Evolutionary conservation across 2,113 vertebrate species (phyloP), one percentile per base, ranked within the genome.

Genomic region (Parotia lawesii): DNA sequence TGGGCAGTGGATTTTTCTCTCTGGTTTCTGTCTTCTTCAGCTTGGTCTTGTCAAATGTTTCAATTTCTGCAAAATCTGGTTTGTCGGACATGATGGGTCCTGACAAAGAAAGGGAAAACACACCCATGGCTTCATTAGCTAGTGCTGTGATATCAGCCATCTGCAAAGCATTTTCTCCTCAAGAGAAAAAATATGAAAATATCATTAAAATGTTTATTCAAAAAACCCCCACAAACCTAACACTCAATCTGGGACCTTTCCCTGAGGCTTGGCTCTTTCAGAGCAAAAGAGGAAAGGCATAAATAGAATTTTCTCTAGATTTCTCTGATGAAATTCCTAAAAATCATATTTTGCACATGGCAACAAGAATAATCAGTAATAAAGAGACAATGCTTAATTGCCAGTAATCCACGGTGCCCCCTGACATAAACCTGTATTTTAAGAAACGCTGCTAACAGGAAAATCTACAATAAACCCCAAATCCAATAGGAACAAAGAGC

Each of bases 11-110:
- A 91, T 99, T 99, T 97, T 98, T 98, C 78, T 98, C 98, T 98
- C 98, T 98, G 76, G 98, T 99, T 97, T 99, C 98, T 17, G 98
- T 98, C 97, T 99, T 99, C 97, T 99, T 99, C 97, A 98, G 98
- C 97, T 99, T 99, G 95, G 98, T 97, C 98, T 98, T 99, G 97
- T 99, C 98, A 89, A 99, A 99, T 56, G 98, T 97, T 96, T 98
- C 97, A 71, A 99, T 98, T 97, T 99, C 98, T 37, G 98, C 97
- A 97, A 99, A 98, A 97, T 99, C 98, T 56, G 98, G 98, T 97
- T 99, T 99, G 98, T 98, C 98, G 77, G 98, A 98, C 98, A 99
- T 99, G 95, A 96, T 98, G 97, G 96, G 94, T 94, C 71, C 96
- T 97, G 95, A 96, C 94, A 96, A 96, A 97, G 91, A 88, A 92